Percentiles rank a stretch among this genome's conserved stretches.
These are phyloP conservation scores for Penaeus indicus DNA, from an alignment of 1,140 invertebrate species.

Conservation along the genomic window DNA sequence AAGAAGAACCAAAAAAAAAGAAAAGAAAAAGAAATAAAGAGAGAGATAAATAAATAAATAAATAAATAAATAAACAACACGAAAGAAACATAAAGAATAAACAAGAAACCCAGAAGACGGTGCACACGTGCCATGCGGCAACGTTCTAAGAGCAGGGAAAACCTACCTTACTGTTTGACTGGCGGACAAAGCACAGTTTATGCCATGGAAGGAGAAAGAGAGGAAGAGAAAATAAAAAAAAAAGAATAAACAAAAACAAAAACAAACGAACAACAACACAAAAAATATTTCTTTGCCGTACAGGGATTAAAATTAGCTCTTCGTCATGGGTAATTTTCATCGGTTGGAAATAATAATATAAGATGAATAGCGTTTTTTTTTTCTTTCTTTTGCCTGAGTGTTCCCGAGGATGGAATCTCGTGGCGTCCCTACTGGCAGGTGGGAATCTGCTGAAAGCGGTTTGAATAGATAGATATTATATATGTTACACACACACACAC, in stretches of 20 bases:
- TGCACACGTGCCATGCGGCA: conserved; percentile 31
- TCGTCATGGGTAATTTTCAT: no score
- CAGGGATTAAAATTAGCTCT: no score
- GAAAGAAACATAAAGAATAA: conserved; percentile 1
- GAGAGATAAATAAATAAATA: not conserved
- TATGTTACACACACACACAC: not conserved
- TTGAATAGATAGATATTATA: not conserved
- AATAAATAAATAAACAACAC: not conserved
- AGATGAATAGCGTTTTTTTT: no score
- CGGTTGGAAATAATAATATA: no score
- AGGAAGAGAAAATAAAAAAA: conserved; percentile 41
- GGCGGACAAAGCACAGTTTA: conserved; percentile 51
- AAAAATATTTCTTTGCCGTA: no score
- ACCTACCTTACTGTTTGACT: conserved; percentile 58
- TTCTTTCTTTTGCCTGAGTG: no score
- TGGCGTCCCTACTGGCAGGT: no score
- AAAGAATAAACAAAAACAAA: not conserved
- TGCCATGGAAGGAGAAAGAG: conserved; percentile 50
- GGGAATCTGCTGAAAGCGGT: no score
- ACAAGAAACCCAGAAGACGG: conserved; percentile 7
- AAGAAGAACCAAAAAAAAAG: no score
- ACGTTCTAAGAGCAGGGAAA: not conserved
- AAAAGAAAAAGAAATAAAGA: not conserved
- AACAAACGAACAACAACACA: not conserved
- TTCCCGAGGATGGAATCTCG: no score